Evolutionary conservation across 2,113 vertebrate species (phyloP).

Genomic region (Alligator mississippiensis): DNA sequence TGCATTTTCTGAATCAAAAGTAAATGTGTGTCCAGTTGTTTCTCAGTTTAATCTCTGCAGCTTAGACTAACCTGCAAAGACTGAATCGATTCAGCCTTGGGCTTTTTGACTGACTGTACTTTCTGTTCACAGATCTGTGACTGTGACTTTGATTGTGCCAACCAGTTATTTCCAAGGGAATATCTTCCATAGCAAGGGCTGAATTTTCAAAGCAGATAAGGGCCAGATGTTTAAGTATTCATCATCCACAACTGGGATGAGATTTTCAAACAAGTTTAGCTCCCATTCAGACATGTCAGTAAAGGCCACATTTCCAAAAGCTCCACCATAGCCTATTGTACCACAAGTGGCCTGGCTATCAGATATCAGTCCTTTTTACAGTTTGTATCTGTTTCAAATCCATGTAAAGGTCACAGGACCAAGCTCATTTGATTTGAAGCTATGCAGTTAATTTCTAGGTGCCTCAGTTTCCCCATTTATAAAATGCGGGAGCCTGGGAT

Average conservation of each 20-base stretch:
- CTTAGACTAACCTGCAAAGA: too few species aligned
- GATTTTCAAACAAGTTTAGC: neutral
- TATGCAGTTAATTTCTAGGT: neutral
- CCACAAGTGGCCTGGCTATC: neutral
- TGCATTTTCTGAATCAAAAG: too few species aligned
- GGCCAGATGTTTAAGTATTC: accelerated
- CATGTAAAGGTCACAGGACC: neutral
- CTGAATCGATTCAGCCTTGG: neutral
- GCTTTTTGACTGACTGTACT: neutral
- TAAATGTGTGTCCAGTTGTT: too few species aligned
- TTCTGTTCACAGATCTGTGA: neutral
- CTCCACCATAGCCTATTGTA: neutral
- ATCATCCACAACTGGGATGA: neutral
- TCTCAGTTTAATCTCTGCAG: too few species aligned
- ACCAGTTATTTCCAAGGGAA: accelerated
- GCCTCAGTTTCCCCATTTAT: neutral
- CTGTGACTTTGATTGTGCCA: neutral
- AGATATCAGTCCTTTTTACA: neutral
- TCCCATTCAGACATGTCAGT: accelerated
- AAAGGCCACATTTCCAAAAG: neutral
- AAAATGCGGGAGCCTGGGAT: too few species aligned
- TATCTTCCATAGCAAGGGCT: accelerated
- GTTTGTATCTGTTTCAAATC: neutral
- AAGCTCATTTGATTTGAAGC: neutral
- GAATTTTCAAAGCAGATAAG: neutral